phyloP scores from a whole-genome alignment of 2,797 vertebrate species.

The Pipistrellus nathusii region DNA sequence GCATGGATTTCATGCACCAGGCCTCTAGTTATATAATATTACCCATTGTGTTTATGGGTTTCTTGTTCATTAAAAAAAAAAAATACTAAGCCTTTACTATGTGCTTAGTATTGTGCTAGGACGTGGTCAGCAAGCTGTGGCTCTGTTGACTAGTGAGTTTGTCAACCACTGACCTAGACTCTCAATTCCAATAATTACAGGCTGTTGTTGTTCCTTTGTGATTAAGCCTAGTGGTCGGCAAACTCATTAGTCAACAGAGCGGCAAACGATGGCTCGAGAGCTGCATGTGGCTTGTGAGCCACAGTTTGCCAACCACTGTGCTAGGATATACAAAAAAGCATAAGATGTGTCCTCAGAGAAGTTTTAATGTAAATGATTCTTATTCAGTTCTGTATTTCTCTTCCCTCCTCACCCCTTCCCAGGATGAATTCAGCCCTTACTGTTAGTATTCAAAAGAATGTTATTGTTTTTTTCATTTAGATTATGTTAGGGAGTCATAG shows the following conservation, averaged over 20 bases:
- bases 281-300: too few relatives aligned
- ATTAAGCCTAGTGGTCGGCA: too few relatives aligned
- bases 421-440: background rate
- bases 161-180: too few relatives aligned
- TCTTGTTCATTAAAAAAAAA: background rate
- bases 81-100: background rate
- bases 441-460: background rate
- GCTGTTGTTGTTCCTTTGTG: too few relatives aligned
- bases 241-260: too few relatives aligned
- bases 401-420: background rate
- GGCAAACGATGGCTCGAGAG: too few relatives aligned
- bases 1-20: too few relatives aligned
- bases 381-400: background rate
- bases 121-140: too few relatives aligned
- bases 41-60: background rate
- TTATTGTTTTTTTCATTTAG: background rate
- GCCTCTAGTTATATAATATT: background rate
- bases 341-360: background rate
- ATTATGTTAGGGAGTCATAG: background rate
- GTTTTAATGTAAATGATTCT: background rate
- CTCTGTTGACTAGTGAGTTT: too few relatives aligned
- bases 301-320: too few relatives aligned
- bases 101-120: background rate
- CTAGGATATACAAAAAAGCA: background rate
- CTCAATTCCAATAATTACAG: too few relatives aligned